Evolutionary conservation across 2,888 invertebrate species (phyloP).

Genomic region (Gymnosoma rotundatum): DNA sequence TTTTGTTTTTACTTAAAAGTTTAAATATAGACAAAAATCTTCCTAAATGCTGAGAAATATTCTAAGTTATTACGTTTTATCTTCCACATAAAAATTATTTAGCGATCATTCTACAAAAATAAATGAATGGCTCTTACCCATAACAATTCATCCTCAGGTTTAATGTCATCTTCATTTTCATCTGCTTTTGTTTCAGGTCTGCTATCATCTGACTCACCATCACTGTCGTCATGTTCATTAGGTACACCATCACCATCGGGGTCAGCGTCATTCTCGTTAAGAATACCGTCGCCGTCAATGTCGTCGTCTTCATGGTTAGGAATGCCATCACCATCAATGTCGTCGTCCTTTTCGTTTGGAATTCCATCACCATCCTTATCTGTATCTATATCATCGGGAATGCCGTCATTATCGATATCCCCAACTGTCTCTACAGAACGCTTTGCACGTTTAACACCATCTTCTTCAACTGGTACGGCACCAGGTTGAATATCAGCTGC

Average conservation of each 20-base stretch:
- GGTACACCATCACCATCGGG: constrained; percentile 74
- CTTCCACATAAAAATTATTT: constrained; percentile 26
- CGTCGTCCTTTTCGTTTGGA: constrained; percentile 74
- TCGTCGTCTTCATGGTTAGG: constrained; percentile 83
- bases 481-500: constrained; percentile 73
- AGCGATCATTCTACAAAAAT: background rate
- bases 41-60: constrained; percentile 26
- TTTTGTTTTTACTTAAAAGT: background rate
- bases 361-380: constrained; percentile 75
- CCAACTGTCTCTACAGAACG: constrained; percentile 76
- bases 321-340: constrained; percentile 80
- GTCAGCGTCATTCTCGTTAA: constrained; percentile 72
- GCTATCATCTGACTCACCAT: constrained; percentile 70
- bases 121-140: constrained; percentile 82
- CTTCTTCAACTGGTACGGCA: constrained; percentile 64
- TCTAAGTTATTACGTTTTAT: constrained; percentile 44
- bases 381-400: constrained; percentile 75
- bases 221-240: constrained; percentile 74
- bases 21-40: background rate
- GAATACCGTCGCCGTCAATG: constrained; percentile 75
- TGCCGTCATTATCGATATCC: constrained; percentile 77
- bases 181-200: constrained; percentile 71
- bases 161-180: constrained; percentile 83
- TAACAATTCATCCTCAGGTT: constrained; percentile 86
- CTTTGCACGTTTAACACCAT: constrained; percentile 80